Conservation (phyloP, 92 coral and sea anemone species). For the Scolanthus callimorphus region DNA sequence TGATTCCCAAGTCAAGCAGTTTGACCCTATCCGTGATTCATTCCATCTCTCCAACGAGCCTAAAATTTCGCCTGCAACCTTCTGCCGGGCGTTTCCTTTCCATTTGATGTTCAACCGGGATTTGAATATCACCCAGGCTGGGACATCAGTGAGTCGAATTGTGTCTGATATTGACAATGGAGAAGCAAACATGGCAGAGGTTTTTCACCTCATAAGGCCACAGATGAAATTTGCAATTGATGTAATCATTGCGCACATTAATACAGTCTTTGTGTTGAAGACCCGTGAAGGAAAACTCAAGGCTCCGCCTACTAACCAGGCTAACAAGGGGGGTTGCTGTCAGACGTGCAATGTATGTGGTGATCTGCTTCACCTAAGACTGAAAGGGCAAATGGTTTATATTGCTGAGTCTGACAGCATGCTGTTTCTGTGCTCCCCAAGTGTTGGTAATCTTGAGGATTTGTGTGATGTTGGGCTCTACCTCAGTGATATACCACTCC, state of each 20-base stretch:
- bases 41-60: slow-evolving; percentile 56
- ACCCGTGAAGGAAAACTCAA: slow-evolving; percentile 51
- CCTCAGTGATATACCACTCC: slow-evolving; percentile 88
- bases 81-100: slow-evolving; percentile 78
- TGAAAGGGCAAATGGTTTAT: slow-evolving; percentile 78
- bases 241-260: slow-evolving; percentile 74
- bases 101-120: slow-evolving; percentile 79
- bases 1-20: slow-evolving; percentile 28
- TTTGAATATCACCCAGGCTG: slow-evolving; percentile 64
- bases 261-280: slow-evolving; percentile 82
- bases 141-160: slow-evolving; percentile 66
- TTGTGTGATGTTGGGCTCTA: slow-evolving; percentile 66
- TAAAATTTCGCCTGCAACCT: slow-evolving; percentile 83
- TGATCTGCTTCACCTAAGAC: slow-evolving; percentile 42
- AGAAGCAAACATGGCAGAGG: slow-evolving; percentile 50
- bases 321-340: not conserved
- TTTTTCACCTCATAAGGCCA: slow-evolving; percentile 77
- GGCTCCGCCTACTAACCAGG: not conserved
- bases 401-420: slow-evolving; percentile 70
- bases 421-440: slow-evolving; percentile 85
- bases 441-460: slow-evolving; percentile 80
- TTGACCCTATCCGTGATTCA: slow-evolving; percentile 53
- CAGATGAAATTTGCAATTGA: slow-evolving; percentile 57
- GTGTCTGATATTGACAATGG: slow-evolving; percentile 41
- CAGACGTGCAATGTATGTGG: slow-evolving; percentile 22